Evolutionary conservation across 2,797 vertebrate genomes (phyloP), one percentile per base, ranked within the genome.

Genomic region (Protosalanx chinensis): DNA sequence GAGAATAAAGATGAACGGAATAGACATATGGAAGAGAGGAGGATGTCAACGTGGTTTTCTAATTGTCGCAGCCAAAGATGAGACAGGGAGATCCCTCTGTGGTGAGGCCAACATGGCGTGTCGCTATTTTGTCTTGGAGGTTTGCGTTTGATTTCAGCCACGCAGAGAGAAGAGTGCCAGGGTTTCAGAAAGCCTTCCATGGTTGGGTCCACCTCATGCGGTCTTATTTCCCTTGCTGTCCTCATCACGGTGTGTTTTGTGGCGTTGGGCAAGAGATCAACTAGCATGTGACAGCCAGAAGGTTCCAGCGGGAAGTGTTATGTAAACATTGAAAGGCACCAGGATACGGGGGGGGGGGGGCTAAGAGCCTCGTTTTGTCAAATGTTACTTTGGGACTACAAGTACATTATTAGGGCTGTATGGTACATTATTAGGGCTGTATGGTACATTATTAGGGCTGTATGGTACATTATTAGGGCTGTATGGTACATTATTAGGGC

Each of bases 161-260:
- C 13, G 49, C 41, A 66, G 7, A 66, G 12, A 66, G 13, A 12
- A 13, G 15, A 49, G 27, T 7, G 3, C 15, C 41, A 7, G 10
- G 20, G 29, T 51, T 13, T 66, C 12, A 13, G 20, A 16, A 23
- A 59, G 58, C 58, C 10, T 13, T 59, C 13, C 29, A 6, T 51
- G 41, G 27, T 6, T 13, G 16, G 5, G 4, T 15, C 41, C 64
- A 66, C 23, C 49, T 37, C 18, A 20, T 16, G 18, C 33, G 20
- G 41, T 66, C 6, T 51, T 16, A 59, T 20, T 16, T 51, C 20
- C 41, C 41, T 66, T 4, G 64, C 64, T 66, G 64, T 66, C 20
- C n/a, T 18, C 51, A 33, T n/a, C 30, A n/a, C 49, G 8, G 30
- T 32, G 8, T 68, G 49, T 29, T n/a, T 30, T 57, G 18, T 56